These are phyloP conservation scores for Eutrigla gurnardus DNA, from an alignment of 2,797 vertebrate genomes.

Conservation along the genomic window DNA sequence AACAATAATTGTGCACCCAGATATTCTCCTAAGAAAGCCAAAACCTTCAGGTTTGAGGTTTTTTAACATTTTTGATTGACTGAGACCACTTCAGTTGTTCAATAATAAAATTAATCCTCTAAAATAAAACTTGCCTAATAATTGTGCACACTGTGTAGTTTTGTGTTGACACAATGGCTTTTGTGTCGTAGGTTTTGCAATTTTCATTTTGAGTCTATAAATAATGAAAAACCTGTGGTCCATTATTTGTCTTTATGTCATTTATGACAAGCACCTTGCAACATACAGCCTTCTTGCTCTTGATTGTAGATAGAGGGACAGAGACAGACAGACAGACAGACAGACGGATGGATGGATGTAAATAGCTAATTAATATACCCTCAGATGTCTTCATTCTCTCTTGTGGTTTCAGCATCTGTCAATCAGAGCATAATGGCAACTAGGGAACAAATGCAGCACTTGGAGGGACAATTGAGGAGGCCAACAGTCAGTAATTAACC, in stretches of 20 bases:
- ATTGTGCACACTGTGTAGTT: too few species aligned
- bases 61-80: too few species aligned
- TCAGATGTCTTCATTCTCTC: slow-evolving; percentile 71
- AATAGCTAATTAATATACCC: slow-evolving; percentile 80
- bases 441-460: slow-evolving; percentile 83
- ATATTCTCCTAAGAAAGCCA: too few species aligned
- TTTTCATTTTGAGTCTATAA: not conserved
- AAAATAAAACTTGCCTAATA: too few species aligned
- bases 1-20: too few species aligned
- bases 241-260: not conserved
- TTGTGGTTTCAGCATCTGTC: slow-evolving; percentile 69
- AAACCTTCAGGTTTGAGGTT: too few species aligned
- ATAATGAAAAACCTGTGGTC: not conserved
- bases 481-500: slow-evolving; percentile 86
- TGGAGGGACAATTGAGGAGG: slow-evolving; percentile 78
- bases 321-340: too few species aligned
- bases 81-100: too few species aligned
- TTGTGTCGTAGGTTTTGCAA: not conserved
- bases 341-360: slow-evolving; percentile 46
- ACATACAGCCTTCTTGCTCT: not conserved
- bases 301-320: not conserved
- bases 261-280: not conserved
- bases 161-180: too few species aligned
- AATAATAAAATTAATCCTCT: too few species aligned
- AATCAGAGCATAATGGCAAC: slow-evolving; percentile 75